phyloP scores from a whole-genome alignment of 2,113 vertebrate genomes.

The Dryoscopus gambensis region DNA sequence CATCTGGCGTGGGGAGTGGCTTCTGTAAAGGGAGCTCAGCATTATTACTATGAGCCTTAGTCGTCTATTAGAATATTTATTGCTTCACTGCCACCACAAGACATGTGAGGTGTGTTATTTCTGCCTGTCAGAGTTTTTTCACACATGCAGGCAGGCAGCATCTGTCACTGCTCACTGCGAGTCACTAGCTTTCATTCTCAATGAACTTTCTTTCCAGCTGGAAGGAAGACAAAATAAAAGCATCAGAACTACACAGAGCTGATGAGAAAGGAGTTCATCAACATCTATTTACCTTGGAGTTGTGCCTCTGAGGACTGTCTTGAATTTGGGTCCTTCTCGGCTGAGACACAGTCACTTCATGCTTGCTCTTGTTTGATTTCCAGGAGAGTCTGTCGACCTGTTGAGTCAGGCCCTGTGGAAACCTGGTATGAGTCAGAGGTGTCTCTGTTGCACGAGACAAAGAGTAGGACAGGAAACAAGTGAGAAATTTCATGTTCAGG shows the following conservation, averaged over 20 bases:
- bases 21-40: conserved; percentile 8
- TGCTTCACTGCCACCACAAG: conserved; percentile 25
- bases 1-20: conserved; percentile 9
- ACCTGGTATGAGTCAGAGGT: not conserved
- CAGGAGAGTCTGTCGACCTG: not conserved
- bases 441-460: not conserved
- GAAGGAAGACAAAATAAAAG: conserved; percentile 13
- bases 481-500: not conserved
- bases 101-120: conserved; percentile 25
- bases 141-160: conserved; percentile 54
- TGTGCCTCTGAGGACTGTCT: not conserved
- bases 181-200: conserved; percentile 52
- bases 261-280: not conserved
- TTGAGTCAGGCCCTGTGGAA: conserved; percentile 13
- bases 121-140: conserved; percentile 57
- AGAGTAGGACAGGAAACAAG: not conserved
- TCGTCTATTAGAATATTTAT: conserved; percentile 48
- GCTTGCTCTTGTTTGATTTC: conserved; percentile 8
- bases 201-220: conserved; percentile 28
- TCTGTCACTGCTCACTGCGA: conserved; percentile 36
- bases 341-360: not conserved
- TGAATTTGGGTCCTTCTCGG: not conserved
- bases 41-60: conserved; percentile 21
- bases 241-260: not conserved
- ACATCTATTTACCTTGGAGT: not conserved